Evolutionary conservation across 2,113 vertebrate genomes (phyloP), one percentile per base, ranked within the genome.

Genomic region (Lanius collurio): DNA sequence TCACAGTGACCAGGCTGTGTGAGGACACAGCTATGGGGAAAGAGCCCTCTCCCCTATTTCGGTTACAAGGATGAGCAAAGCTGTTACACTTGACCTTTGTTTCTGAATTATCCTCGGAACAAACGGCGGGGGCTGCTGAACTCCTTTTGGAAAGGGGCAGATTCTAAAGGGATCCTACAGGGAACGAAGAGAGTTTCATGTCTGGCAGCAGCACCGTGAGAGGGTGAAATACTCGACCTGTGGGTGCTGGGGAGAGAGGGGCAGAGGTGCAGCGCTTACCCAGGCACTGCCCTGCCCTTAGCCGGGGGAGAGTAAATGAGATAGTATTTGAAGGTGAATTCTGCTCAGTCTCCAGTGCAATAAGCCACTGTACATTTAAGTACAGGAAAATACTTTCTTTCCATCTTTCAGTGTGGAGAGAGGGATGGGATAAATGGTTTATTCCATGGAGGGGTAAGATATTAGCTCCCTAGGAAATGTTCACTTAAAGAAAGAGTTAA

Each of bases 41-140:
- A 73, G 62, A 95, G 82, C 84, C 89, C 94, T 93, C 83, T 95
- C 84, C 95, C 91, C 87, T 49, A 23, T 87, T 90, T 85, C 75
- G 2, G 69, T 57, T 20, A 23, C 77, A 49, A 33, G 81, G 91
- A 21, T 46, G 77, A 94, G 85, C 88, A 82, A 69, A 88, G 94
- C 91, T 56, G 11, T 67, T 81, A 4, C 93, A 94, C 92, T 91
- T 95, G 94, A 95, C 93, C 95, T 96, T 83, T 95, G 77, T 22
- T 87, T 85, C 93, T 30, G 49, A 87, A 95, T 80, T n/a, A 55
- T 15, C 93, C 64, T 91, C 46, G 55, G 77, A 81, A 76, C 65
- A 65, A 65, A 8, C 83, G 87, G 77, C 86, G 81, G 80, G 76
- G 83, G 63, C 68, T 39, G 87, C 13, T 18, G 82, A 31, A 22